Base-by-base conservation (phyloP, 1,140 invertebrate genomes). In the Lasioglossum baleicum region DNA sequence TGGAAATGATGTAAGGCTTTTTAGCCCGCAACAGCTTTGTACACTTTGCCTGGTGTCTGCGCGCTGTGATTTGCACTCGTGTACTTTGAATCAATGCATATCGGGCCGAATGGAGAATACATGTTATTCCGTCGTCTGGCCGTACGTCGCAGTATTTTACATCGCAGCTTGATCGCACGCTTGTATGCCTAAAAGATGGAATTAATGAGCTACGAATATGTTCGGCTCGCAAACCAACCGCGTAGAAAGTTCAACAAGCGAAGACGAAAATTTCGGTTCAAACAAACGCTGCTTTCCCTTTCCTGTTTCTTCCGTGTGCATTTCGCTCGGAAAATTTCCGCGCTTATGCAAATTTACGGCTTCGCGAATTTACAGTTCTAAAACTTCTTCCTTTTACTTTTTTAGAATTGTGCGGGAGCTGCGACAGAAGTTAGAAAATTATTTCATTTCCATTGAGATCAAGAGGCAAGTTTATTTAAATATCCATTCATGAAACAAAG, bases 81-180 rank as follows among this genome's bases (percentile, higher is more conserved):
- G 75, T 82, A 81, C 81, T 81, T 81, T 65, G 42, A 68, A 66
- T 58, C 67, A 81, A 61, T 83, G 53, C 71, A 75, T 65, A 74
- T 75, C 69, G 72, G 74, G 72, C 66, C 83, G 80, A 82, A 85
- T 85, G 71, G 83, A 86, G 72, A 83, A 85, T 85, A 80, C 69
- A 65, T 86, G 67, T 85, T 85, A 75, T 68, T 60, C 44, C 67
- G 60, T 35, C 67, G 66, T 44, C 51, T 53, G 40, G 10, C 53
- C 48, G 42, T 3, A 17, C 26, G 42, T 58, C 22, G 42, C 40
- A 17, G 17, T 63, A 63, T 73, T 73, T 63, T 48, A 48, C 13
- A 26, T 44, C 11, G 4, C 20, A 10, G 26, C 26, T 20, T n/a
- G 11, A 26, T 72, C 44, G 26, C 42, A n/a, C 17, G 17, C 10